Base-by-base conservation (phyloP, 2,797 vertebrate genomes). In the Accipiter badius region DNA sequence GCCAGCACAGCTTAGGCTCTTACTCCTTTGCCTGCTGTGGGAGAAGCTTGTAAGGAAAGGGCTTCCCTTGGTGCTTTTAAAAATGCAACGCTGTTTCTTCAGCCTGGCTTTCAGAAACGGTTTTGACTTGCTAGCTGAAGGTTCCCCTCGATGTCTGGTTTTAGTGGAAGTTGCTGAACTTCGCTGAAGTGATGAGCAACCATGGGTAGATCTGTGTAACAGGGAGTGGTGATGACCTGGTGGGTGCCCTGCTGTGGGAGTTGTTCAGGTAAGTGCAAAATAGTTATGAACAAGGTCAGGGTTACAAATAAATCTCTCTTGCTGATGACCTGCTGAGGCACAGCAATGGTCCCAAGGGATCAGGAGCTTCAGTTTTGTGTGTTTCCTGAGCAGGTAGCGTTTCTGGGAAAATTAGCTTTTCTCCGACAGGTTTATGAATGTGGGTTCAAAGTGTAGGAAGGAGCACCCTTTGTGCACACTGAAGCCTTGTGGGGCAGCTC, bases 1-100 rank as follows among this genome's bases (percentile, higher is more conserved):
- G 9, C 58, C 19, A 15, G 50, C 1, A 0, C 1, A 1, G 6
- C 4, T 21, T 0, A 0, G 5, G 24, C 1, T 29, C 1, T 0
- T 5, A 0, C 3, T 10, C 0, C 9, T 50, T 11, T 16, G 52
- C 10, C 4, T 19, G 25, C 39, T 3, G 3, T 1, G 26, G 5
- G 13, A n/a, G 39, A 18, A 10, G 11, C 6, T 26, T 35, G 14
- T 0, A 4, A 49, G 37, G 39, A 47, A 37, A 16, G 28, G 22
- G 16, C 7, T 79, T 28, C 5, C 1, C 5, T 40, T 28, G 13
- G 13, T 9, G 58, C 1, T 10, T 58, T 57, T 28, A 8, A 15
- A 28, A 72, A n/a, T 6, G 9, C 2, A 0, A 0, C 1, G 7
- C 4, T 40, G 1, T 16, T 15, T 50, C 19, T 69, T 65, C 4